Base-by-base conservation (phyloP, 2,113 vertebrate genomes). In the Ageneiosus marmoratus region DNA sequence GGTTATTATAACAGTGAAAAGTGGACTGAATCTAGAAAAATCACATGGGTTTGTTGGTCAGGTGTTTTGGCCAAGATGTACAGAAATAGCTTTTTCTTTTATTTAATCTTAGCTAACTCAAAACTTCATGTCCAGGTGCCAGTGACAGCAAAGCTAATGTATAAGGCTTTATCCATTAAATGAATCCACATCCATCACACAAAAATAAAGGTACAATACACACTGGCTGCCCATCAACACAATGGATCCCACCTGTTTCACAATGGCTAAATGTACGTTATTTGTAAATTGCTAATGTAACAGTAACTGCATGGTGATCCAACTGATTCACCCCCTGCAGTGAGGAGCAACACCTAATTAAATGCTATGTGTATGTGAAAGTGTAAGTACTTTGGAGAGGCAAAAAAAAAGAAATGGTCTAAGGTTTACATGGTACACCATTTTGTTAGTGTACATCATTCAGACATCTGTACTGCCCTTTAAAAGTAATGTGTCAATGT, bases 251-350 rank as follows among this genome's bases (percentile, higher is more conserved):
- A 81, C 50, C 53, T 62, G 48, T 8, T 46, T 65, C 53, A 77
- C 86, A 84, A 79, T 56, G 60, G 72, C 41, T 80, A 77, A 84
- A 63, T n/a, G 29, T 53, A 63, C 10, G 20, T 37, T 84, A 84
- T 91, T 92, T 90, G 65, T 88, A 88, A 75, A 0, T 84, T 32
- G 86, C 83, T 89, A 91, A 92, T 89, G 88, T 78, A 81, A 82
- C 74, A 34, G 74, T 84, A 76, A 82, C 74, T 34, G 37, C 67
- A 78, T 83, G 44, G 44, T 69, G 70, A 58, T 34, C 76, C 13
- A 22, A 79, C 62, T 60, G 76, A 79, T 79, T 69, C 65, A 48
- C 65, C 63, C 62, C 82, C 62, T 80, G 79, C 63, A 53, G 32
- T 80, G 32, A 69, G 10, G 32, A 80, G n/a, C 18, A 24, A 67